Conservation (phyloP, 2,888 invertebrate genomes). For the Physocephala rufipes region DNA sequence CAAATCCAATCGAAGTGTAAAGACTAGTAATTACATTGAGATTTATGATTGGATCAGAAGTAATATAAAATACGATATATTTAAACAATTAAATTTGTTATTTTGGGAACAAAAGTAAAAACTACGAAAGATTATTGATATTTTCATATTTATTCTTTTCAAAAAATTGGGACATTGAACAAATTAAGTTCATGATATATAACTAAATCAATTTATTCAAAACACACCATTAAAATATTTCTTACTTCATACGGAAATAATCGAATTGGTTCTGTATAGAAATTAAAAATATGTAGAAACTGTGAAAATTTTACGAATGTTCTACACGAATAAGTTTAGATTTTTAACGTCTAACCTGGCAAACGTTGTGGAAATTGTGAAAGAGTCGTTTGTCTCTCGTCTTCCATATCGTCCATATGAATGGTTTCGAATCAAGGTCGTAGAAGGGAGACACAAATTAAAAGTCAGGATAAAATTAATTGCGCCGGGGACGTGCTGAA, state of each 20-base stretch:
- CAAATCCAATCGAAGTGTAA: no score
- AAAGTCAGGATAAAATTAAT: conserved; percentile 17
- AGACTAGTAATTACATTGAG: no score
- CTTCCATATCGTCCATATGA: conserved; percentile 28
- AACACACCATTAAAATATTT: no score
- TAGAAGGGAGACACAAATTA: conserved; percentile 11
- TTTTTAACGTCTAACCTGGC: conserved; percentile 29
- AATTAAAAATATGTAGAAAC: conserved; percentile 1
- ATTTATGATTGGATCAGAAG: no score
- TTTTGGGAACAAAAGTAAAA: no score
- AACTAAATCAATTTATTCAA: no score
- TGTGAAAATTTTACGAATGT: neutral
- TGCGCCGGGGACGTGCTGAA: conserved; percentile 14
- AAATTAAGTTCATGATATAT: no score
- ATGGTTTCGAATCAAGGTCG: conserved; percentile 25
- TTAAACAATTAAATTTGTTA: no score
- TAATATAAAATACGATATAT: no score
- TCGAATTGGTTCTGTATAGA: neutral
- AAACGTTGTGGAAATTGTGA: conserved; percentile 30
- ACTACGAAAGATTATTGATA: no score
- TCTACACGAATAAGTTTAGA: neutral
- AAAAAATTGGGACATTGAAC: no score
- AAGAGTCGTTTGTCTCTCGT: conserved; percentile 17
- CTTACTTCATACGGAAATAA: neutral
- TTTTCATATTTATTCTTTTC: no score